Evolutionary conservation across 1,140 invertebrate genomes (phyloP), one percentile per base, ranked within the genome.

Genomic region (Scaptomyza graminum): DNA sequence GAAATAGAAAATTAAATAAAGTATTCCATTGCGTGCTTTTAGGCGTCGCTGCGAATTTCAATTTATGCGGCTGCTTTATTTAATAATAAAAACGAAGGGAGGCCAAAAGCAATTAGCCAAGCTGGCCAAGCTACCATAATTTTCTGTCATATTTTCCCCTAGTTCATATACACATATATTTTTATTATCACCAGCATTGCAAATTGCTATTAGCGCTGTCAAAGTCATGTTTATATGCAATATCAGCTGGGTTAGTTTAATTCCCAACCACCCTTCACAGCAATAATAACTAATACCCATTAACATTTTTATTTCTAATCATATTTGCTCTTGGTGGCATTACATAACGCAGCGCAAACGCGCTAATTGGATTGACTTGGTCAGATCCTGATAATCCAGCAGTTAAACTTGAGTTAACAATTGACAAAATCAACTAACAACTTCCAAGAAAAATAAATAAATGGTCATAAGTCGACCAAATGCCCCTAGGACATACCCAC

Each of bases 171-270:
- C 13, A 63, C 37, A 39, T 47, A 16, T 22, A 55, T 46, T 47
- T 47, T 39, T 34, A 55, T 55, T 64, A 51, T 49, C 28, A 49
- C 12, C 37, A 50, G 46, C 64, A 52, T 25, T 67, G 56, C 74
- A 87, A 85, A 85, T 85, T 85, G 82, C 79, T 79, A 82, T 88
- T 88, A 82, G 77, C 77, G 65, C 76, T 60, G 68, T 79, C 73
- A 84, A 82, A 83, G 77, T 50, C 70, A 59, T 74, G 66, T 76
- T 74, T 87, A 82, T 87, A 82, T 79, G 75, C 51, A 82, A 61
- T 71, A 43, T 47, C 57, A 52, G 43, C 11, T 5, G 39, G 16
- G 49, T 44, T 41, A 41, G 28, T 13, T 16, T 61, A 52, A 61
- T 67, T 66, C 62, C 63, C 7, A 9, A 8, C 31, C 37, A 31